A percentile compares a stretch with the other conserved stretches of the same genome.
Evolutionary conservation across 2,888 invertebrate genomes (phyloP).

Genomic region (Cybosia mesomella): DNA sequence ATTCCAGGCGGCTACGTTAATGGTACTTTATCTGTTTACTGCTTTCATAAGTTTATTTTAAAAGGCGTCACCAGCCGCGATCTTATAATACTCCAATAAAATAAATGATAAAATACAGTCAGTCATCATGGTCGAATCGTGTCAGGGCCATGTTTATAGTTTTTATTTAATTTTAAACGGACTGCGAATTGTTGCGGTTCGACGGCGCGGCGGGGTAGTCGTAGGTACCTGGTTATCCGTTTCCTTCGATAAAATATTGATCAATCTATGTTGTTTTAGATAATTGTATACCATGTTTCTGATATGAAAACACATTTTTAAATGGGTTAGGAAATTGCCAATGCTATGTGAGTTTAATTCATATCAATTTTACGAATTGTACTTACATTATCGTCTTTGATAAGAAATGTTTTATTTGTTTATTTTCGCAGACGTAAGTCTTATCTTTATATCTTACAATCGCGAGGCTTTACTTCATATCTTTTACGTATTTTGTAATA

Average conservation of each 20-base stretch:
- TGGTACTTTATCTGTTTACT: conserved; percentile 25
- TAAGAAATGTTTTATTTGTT: conserved; percentile 20
- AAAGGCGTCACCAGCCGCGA: conserved; percentile 33
- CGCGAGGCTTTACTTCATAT: background rate
- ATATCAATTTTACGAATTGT: conserved; percentile 2
- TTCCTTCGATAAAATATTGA: conserved; percentile 19
- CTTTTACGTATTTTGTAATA: conserved; percentile 17
- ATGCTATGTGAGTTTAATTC: background rate
- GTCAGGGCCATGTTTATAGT: conserved; percentile 34
- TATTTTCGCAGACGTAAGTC: conserved; percentile 5
- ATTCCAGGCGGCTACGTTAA: conserved; percentile 15
- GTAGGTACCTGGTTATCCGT: conserved; percentile 8
- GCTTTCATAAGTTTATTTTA: conserved; percentile 28
- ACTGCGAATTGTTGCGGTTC: conserved; percentile 5
- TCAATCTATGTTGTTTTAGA: conserved; percentile 9
- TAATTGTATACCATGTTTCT: conserved; percentile 5
- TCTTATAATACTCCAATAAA: conserved; percentile 35
- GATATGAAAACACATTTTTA: background rate
- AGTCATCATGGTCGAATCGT: conserved; percentile 28
- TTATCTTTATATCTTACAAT: conserved; percentile 15
- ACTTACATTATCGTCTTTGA: conserved; percentile 8
- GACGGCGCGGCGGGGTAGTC: background rate
- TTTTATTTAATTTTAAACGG: conserved; percentile 25
- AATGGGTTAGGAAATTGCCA: background rate
- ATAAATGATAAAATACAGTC: conserved; percentile 22